Base-by-base conservation (phyloP, 2,113 vertebrate genomes). In the Brachionichthys hirsutus region DNA sequence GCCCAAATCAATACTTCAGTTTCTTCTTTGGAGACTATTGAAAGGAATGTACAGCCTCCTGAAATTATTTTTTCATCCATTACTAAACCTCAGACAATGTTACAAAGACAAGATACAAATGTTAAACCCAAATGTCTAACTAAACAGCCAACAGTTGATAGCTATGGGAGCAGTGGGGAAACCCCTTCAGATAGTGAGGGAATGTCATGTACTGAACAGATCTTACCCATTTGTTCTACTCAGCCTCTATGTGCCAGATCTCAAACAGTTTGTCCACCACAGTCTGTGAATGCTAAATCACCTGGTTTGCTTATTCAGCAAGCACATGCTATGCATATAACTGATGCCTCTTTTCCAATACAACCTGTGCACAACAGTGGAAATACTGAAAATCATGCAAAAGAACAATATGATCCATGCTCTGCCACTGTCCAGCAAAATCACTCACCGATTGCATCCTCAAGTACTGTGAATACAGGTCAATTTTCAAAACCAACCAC, bases 141-240 rank as follows among this genome's bases (percentile, higher is more conserved):
- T 18, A 91, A 89, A 63, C 90, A 92, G 50, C 63, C 80, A 59
- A 90, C 89, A 15, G 53, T 91, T 12, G 82, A 70, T 9, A 77
- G 79, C 55, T 80, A 55, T 60, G 82, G 48, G 12, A 82, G 68
- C 20, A 62, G 19, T 50, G 86, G 87, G 15, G 84, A 87, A 43
- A 55, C 16, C 4, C 20, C 44, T 16, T 14, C 16, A 58, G 67
- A 85, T 8, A 62, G 6, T 62, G 62, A 35, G 73, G 11, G 34
- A 9, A 15, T 61, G 13, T 15, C 41, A 59, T 59, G 20, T 41
- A 38, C 45, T 2, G 46, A 3, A 12, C 50, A 70, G 35, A 16
- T 38, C 12, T 44, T 64, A 4, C 24, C 55, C 35, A 12, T 30
- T 3, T 15, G 9, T 22, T 54, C 54, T 48, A 45, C 19, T 8